These are phyloP conservation scores for Scyliorhinus canicula DNA, from an alignment of 2,797 vertebrate species.

Conservation along the genomic window DNA sequence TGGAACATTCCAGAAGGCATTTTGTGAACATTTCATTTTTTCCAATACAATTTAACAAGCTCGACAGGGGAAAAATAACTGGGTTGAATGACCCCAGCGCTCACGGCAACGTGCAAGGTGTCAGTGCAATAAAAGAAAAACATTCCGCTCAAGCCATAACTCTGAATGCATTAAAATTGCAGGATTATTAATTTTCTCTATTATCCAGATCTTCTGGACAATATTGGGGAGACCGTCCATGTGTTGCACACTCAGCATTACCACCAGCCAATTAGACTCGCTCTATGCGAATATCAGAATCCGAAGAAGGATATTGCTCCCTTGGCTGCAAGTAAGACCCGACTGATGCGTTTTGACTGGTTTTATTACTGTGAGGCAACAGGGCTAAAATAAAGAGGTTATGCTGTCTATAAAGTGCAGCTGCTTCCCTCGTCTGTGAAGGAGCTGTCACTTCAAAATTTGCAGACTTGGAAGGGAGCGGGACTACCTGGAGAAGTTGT, in stretches of 20 bases:
- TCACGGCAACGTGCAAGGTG: neutral
- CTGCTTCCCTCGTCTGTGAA: neutral
- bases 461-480: neutral
- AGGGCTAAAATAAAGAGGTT: neutral
- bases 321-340: neutral
- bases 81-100: neutral
- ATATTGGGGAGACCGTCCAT: neutral
- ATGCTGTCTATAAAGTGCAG: neutral
- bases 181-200: constrained; percentile 11
- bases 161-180: constrained; percentile 17
- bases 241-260: neutral
- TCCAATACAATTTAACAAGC: neutral
- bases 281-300: constrained; percentile 5
- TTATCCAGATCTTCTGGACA: constrained; percentile 8
- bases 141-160: constrained; percentile 2
- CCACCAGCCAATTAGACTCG: constrained; percentile 4
- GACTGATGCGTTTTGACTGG: neutral
- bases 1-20: neutral
- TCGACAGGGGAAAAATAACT: constrained; percentile 4
- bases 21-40: constrained; percentile 17
- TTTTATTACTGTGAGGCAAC: neutral
- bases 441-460: neutral
- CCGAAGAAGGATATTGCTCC: neutral
- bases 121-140: neutral
- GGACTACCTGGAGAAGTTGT: neutral